These are phyloP conservation scores for Probosciger aterrimus DNA, from an alignment of 2,113 vertebrate genomes.

Conservation along the genomic window DNA sequence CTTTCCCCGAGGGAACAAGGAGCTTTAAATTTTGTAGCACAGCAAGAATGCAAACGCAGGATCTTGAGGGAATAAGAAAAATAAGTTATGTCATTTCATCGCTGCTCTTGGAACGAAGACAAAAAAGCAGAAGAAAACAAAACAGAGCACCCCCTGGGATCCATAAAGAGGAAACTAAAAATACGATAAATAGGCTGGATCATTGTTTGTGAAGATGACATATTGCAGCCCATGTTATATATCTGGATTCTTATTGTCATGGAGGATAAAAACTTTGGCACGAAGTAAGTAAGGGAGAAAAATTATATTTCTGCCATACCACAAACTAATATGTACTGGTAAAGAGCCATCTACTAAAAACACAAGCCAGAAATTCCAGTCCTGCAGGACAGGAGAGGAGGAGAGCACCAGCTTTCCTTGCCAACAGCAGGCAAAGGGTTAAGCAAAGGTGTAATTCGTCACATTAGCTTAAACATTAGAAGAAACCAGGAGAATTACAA, in stretches of 20 bases:
- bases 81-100: constrained; percentile 9
- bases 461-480: background rate
- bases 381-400: background rate
- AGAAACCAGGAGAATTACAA: constrained; percentile 14
- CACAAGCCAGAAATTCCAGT: constrained; percentile 33
- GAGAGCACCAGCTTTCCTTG: background rate
- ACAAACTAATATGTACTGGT: constrained; percentile 31
- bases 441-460: constrained; percentile 1
- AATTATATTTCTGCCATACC: constrained; percentile 25
- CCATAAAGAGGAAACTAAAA: constrained; percentile 45
- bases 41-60: background rate
- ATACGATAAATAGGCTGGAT: constrained; percentile 8
- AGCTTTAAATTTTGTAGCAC: constrained; percentile 22
- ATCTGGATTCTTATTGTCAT: constrained; percentile 8
- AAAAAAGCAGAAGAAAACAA: constrained; percentile 52
- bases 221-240: constrained; percentile 14
- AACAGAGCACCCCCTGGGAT: constrained; percentile 40
- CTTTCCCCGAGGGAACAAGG: background rate
- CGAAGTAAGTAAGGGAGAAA: background rate
- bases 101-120: background rate
- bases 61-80: constrained; percentile 27
- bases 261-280: constrained; percentile 37
- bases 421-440: constrained; percentile 2
- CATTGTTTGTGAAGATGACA: constrained; percentile 12
- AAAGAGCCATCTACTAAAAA: constrained; percentile 14